Conservation (phyloP, 2,113 vertebrate species). For the Coregonus clupeaformis region DNA sequence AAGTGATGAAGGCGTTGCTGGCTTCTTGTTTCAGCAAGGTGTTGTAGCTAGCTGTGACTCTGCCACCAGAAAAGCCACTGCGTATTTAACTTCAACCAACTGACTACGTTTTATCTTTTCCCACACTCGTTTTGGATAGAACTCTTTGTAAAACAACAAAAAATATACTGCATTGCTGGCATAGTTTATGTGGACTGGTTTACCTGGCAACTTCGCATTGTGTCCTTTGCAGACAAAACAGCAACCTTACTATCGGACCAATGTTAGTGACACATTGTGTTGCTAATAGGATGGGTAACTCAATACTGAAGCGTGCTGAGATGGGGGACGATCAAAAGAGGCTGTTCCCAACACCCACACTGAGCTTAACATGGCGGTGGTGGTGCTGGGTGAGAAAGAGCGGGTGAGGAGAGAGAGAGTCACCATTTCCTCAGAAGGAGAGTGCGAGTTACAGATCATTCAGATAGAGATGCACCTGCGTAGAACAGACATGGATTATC, state of each 20-base stretch:
- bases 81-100: not conserved
- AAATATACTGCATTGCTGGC: too few species aligned
- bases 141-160: too few species aligned
- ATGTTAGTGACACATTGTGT: not conserved
- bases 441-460: not conserved
- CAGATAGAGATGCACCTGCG: not conserved
- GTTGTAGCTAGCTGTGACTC: too few species aligned
- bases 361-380: not conserved
- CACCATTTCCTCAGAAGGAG: not conserved
- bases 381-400: not conserved
- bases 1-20: too few species aligned
- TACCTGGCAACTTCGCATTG: not conserved
- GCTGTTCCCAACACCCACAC: not conserved
- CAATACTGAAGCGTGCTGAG: not conserved
- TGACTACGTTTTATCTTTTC: too few species aligned
- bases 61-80: not conserved
- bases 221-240: not conserved
- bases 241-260: not conserved
- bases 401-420: not conserved
- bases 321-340: conserved; percentile 6
- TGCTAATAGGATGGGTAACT: not conserved
- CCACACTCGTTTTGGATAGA: too few species aligned
- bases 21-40: too few species aligned
- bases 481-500: not conserved
- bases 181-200: too few species aligned